These are phyloP conservation scores for Trichoplusia ni DNA, from an alignment of 1,140 invertebrate species.

Conservation along the genomic window DNA sequence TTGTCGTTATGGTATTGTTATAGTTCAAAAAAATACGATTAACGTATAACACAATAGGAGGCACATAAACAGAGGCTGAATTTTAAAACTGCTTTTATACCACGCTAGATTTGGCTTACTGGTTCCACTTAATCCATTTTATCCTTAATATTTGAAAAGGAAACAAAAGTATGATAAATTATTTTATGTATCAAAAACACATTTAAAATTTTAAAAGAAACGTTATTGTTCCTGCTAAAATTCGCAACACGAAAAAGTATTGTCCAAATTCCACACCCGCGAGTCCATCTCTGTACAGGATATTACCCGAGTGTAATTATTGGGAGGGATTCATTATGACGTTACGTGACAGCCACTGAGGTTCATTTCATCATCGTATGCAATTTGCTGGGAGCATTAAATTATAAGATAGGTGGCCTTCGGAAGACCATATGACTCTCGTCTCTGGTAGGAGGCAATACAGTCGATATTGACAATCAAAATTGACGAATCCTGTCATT, in stretches of 20 bases:
- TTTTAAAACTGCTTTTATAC: too few relatives aligned
- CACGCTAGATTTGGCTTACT: too few relatives aligned
- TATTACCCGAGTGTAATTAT: slow-evolving; percentile 53
- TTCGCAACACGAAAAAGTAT: not conserved
- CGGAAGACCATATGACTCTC: slow-evolving; percentile 26
- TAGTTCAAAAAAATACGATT: too few relatives aligned
- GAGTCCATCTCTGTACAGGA: slow-evolving; percentile 34
- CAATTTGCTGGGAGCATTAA: slow-evolving; percentile 47
- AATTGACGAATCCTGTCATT: slow-evolving; percentile 27
- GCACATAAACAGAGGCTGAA: too few relatives aligned
- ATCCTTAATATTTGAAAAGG: too few relatives aligned
- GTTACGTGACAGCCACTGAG: slow-evolving; percentile 54
- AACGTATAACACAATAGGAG: too few relatives aligned
- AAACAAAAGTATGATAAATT: not conserved
- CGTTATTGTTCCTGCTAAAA: too few relatives aligned
- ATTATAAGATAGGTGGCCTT: slow-evolving; percentile 33
- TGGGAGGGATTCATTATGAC: slow-evolving; percentile 56
- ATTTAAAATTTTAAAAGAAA: too few relatives aligned
- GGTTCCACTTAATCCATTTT: too few relatives aligned
- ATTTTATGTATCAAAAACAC: too few relatives aligned
- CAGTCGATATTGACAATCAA: slow-evolving; percentile 23
- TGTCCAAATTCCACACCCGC: not conserved
- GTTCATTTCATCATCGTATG: slow-evolving; percentile 39
- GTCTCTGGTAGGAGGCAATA: slow-evolving; percentile 19
- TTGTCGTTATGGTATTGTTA: too few relatives aligned